These are phyloP conservation scores for Trilocha varians DNA, from an alignment of 2,888 invertebrate genomes.

Conservation along the genomic window DNA sequence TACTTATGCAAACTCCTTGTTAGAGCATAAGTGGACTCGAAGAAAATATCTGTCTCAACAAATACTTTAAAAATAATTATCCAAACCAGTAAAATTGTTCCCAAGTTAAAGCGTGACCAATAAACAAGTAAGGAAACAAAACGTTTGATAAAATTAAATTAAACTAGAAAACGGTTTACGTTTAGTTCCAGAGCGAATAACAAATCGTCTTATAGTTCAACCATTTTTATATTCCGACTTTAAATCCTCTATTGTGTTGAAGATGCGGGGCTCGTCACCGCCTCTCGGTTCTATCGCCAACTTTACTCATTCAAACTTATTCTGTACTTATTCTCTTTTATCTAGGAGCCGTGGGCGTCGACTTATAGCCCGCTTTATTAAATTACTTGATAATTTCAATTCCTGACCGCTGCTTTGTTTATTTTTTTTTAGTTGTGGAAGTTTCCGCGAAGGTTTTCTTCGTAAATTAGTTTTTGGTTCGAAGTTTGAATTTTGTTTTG, in stretches of 20 bases:
- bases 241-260: neutral
- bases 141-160: no score
- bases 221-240: neutral
- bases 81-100: no score
- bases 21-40: no score
- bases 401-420: conserved; percentile 42
- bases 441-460: conserved; percentile 3
- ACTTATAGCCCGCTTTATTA: conserved; percentile 59
- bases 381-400: conserved; percentile 66
- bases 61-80: no score
- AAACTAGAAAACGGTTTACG: no score
- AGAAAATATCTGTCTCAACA: no score
- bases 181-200: no score
- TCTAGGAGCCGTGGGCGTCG: conserved; percentile 43
- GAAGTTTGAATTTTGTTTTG: no score
- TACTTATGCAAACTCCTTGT: no score
- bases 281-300: conserved; percentile 33
- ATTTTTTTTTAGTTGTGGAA: conserved; percentile 32
- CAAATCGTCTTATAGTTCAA: neutral
- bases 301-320: conserved; percentile 69
- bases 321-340: conserved; percentile 64
- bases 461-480: neutral
- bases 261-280: conserved; percentile 6
- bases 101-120: no score
- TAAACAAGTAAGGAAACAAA: no score